Evolutionary conservation across 2,797 vertebrate genomes (phyloP).

Genomic region (Notamacropus eugenii): DNA sequence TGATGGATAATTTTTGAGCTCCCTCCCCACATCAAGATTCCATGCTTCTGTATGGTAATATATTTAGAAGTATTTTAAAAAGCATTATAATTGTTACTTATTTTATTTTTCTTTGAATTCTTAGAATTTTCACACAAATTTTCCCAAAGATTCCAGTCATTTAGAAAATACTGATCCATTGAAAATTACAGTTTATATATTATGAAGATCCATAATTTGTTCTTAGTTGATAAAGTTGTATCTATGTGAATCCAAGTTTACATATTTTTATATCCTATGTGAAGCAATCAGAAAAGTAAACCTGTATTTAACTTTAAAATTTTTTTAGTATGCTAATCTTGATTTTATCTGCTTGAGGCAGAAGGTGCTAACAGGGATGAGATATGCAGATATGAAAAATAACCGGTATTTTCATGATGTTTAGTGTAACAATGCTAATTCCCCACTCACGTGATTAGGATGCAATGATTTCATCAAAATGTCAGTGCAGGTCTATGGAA

Average conservation of each 20-base stretch:
- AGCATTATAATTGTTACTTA: background rate
- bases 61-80: background rate
- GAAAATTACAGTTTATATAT: background rate
- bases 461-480: constrained; percentile 77
- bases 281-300: background rate
- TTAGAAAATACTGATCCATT: constrained; percentile 4
- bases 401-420: constrained; percentile 68
- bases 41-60: background rate
- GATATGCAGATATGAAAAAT: constrained; percentile 73
- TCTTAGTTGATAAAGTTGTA: background rate
- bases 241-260: background rate
- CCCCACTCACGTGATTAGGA: constrained; percentile 77
- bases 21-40: background rate
- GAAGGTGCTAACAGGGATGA: constrained; percentile 60
- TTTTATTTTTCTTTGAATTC: background rate
- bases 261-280: background rate
- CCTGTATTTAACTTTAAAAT: constrained; percentile 25
- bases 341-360: constrained; percentile 40
- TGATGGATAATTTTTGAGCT: background rate
- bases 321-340: constrained; percentile 36
- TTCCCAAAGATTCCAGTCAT: background rate
- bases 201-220: background rate
- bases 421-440: constrained; percentile 73
- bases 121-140: background rate
- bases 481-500: constrained; percentile 82